phyloP scores from a whole-genome alignment of 53 echinoderm and acorn worm genomes.

The Glandiceps talaboti region DNA sequence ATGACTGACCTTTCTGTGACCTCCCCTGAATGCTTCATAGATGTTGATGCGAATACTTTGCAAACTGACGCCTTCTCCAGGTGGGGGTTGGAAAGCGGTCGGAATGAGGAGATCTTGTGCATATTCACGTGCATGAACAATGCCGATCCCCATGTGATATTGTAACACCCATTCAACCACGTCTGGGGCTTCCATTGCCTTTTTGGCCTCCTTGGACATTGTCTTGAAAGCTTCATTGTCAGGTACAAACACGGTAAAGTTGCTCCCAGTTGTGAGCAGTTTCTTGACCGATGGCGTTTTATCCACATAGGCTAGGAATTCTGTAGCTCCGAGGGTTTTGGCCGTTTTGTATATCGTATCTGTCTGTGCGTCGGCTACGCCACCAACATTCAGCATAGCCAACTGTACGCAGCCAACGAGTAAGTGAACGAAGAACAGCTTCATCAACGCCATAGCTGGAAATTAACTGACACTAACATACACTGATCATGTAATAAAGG shows the following conservation, averaged over 20 bases:
- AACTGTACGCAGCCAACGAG: not conserved
- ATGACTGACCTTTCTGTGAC: not conserved
- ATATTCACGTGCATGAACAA: slow-evolving; percentile 7
- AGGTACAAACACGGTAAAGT: slow-evolving; percentile 32
- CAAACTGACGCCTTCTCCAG: slow-evolving; percentile 8
- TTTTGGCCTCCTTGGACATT: slow-evolving; percentile 16
- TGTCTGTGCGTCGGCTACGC: not conserved
- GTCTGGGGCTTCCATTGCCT: slow-evolving; percentile 16
- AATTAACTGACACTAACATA: no score
- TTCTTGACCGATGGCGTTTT: slow-evolving; percentile 26
- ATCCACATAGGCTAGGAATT: slow-evolving; percentile 31
- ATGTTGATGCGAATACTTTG: not conserved
- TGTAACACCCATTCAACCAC: slow-evolving; percentile 51
- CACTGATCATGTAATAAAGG: no score
- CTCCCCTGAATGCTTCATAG: not conserved
- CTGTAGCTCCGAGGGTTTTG: slow-evolving; percentile 19
- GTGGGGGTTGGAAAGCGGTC: slow-evolving; percentile 42
- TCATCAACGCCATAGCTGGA: not conserved
- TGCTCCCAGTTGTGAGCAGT: slow-evolving; percentile 14
- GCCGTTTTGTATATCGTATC: not conserved
- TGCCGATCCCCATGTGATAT: slow-evolving; percentile 40
- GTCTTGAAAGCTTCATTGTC: slow-evolving; percentile 33
- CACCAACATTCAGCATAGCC: not conserved
- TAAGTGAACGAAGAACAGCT: not conserved
- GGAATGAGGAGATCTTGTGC: slow-evolving; percentile 34